Evolutionary conservation across 2,113 vertebrate genomes (phyloP).

Genomic region (Amphilophus citrinellus): DNA sequence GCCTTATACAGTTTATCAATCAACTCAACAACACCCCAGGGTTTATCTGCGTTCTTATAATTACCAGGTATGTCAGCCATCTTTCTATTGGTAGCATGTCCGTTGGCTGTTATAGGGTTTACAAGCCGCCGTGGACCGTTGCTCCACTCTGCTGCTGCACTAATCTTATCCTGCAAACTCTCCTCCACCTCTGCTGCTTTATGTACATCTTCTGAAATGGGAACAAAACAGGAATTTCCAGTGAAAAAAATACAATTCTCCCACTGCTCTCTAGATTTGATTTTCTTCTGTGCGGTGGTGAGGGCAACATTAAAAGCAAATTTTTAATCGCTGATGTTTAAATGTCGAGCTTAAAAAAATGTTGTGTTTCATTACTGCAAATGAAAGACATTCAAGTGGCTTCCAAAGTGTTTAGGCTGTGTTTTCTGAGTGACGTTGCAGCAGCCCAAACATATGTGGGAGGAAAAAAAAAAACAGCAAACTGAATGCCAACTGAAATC

Average conservation of each 20-base stretch:
- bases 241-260: neutral
- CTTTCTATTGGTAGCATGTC: conserved; percentile 86
- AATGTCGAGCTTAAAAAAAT: neutral
- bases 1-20: neutral
- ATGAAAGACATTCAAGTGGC: conserved; percentile 14
- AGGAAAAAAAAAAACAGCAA: neutral
- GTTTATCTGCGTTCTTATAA: neutral
- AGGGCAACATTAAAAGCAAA: neutral
- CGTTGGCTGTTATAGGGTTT: conserved; percentile 84
- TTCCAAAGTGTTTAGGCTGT: neutral
- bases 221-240: neutral
- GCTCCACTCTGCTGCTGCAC: conserved; percentile 82
- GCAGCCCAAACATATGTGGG: conserved; percentile 40
- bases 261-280: neutral
- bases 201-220: conserved; percentile 76
- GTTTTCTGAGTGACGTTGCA: conserved; percentile 5
- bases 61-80: conserved; percentile 86
- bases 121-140: conserved; percentile 79
- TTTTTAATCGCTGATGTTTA: neutral
- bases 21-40: neutral
- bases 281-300: neutral
- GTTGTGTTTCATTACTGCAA: neutral
- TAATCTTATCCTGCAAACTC: conserved; percentile 81
- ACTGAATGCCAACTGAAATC: conserved; percentile 46
- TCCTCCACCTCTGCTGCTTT: conserved; percentile 84